Evolutionary conservation across 2,888 invertebrate species (phyloP), one percentile per base, ranked within the genome.

Genomic region (Lutraria lutraria): DNA sequence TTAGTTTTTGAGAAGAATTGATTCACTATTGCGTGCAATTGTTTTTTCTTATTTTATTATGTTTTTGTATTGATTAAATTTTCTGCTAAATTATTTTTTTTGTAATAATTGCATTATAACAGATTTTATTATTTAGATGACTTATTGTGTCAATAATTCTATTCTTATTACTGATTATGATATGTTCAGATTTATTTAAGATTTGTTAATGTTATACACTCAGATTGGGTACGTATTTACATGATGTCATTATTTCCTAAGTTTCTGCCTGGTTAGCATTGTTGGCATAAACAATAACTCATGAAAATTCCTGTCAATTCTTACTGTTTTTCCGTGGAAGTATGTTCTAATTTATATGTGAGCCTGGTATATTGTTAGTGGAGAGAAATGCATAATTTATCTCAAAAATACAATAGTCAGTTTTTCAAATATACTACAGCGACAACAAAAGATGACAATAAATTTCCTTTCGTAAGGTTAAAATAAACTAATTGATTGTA

Each of bases 191-290:
- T 43, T 43, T 43, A 43, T 43, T 43, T 43, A 4, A 43, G 43
- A 43, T 43, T 43, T 19, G 31, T 31, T 76, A 31, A 34, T 76
- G 76, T 34, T 76, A 6, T 76, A 76, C 3, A 12, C 56, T 6
- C 21, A 56, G 56, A 3, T 56, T 56, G 21, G 3, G 16, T 56
- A 6, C 1, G 21, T 31, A 76, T 31, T 6, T 21, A 76, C 76
- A 15, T 76, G 76, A 76, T 76, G 19, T 76, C 76, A 76, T 76
- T 76, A 76, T 76, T 31, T 34, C 76, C 43, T 16, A 19, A 34
- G 76, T 76, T 76, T 34, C 29, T 31, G 76, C 76, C 76, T 76
- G 76, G 76, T 76, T 76, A 76, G 19, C 31, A 34, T 31, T 76
- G 76, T 31, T 76, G 34, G 31, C 72, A 72, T 29, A 72, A 72